These are phyloP conservation scores for Pangasianodon gigas DNA, from an alignment of 2,113 vertebrate genomes.

Conservation along the genomic window DNA sequence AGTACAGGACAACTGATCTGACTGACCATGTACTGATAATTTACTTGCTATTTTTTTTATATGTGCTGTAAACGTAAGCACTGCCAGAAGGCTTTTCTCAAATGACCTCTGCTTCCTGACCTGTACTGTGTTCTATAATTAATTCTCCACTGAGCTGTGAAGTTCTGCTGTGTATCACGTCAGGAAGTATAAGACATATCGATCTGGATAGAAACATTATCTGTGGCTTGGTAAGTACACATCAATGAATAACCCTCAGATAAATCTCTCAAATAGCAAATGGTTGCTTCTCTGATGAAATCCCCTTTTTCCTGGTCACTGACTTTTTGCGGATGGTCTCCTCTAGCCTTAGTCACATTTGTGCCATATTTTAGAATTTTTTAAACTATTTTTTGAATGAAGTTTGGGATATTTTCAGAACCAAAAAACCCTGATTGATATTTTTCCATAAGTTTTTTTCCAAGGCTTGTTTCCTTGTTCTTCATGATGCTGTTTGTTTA, in stretches of 20 bases:
- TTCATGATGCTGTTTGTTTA: no score
- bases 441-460: not conserved
- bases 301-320: not conserved
- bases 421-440: no score
- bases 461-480: no score
- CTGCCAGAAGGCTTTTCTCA: no score
- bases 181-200: not conserved
- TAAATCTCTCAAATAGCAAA: not conserved
- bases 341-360: not conserved
- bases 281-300: not conserved
- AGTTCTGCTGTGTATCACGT: not conserved
- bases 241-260: not conserved
- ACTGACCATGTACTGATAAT: not conserved
- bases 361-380: not conserved
- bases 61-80: not conserved
- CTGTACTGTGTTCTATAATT: not conserved
- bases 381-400: no score
- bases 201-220: not conserved
- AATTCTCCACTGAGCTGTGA: not conserved
- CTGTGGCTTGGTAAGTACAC: not conserved
- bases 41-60: not conserved
- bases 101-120: not conserved
- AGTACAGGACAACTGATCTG: conserved; percentile 18
- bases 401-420: no score
- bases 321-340: not conserved